A percentile compares a stretch with the other conserved stretches of the same genome.
phyloP scores from a whole-genome alignment of 2,797 vertebrate genomes.

The Danio kyathit region DNA sequence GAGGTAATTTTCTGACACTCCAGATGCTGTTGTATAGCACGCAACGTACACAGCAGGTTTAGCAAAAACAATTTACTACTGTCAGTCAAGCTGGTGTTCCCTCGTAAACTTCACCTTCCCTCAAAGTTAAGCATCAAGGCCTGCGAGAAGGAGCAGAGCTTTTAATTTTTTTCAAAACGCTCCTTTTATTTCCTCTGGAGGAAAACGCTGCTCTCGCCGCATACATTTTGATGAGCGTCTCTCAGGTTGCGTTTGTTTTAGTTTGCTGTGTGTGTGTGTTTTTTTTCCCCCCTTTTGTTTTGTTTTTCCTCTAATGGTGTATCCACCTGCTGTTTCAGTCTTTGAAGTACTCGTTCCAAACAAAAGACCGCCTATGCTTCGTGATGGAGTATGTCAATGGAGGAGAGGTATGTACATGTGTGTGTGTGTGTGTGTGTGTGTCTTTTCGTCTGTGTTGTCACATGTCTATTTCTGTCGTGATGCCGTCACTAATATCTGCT shows the following conservation, averaged over 20 bases:
- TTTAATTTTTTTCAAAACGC: not conserved
- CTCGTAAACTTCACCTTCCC: slow-evolving; percentile 65
- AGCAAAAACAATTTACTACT: slow-evolving; percentile 63
- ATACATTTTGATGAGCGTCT: slow-evolving; percentile 45
- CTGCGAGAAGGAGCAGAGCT: slow-evolving; percentile 39
- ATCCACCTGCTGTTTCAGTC: slow-evolving; percentile 88
- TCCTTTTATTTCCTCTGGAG: slow-evolving; percentile 54
- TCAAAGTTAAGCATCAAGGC: slow-evolving; percentile 62
- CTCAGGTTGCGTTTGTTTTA: slow-evolving; percentile 51
- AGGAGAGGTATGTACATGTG: slow-evolving; percentile 88
- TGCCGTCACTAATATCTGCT: slow-evolving; percentile 5
- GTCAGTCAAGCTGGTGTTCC: slow-evolving; percentile 48
- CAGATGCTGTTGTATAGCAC: slow-evolving; percentile 68
- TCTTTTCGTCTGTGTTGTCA: slow-evolving; percentile 8
- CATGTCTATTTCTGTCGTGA: slow-evolving; percentile 18
- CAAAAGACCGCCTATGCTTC: slow-evolving; percentile 98
- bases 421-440: slow-evolving; percentile 23
- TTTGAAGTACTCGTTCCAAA: slow-evolving; percentile 99
- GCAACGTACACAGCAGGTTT: slow-evolving; percentile 66
- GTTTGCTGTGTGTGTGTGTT: slow-evolving; percentile 11
- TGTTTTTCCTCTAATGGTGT: slow-evolving; percentile 54
- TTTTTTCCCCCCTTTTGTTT: slow-evolving; percentile 43
- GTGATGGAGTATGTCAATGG: slow-evolving; percentile 99
- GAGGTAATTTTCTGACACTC: slow-evolving; percentile 69
- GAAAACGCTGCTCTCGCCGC: slow-evolving; percentile 55